These are phyloP conservation scores for Leptodactylus fuscus DNA, from an alignment of 2,113 vertebrate genomes.

Conservation along the genomic window DNA sequence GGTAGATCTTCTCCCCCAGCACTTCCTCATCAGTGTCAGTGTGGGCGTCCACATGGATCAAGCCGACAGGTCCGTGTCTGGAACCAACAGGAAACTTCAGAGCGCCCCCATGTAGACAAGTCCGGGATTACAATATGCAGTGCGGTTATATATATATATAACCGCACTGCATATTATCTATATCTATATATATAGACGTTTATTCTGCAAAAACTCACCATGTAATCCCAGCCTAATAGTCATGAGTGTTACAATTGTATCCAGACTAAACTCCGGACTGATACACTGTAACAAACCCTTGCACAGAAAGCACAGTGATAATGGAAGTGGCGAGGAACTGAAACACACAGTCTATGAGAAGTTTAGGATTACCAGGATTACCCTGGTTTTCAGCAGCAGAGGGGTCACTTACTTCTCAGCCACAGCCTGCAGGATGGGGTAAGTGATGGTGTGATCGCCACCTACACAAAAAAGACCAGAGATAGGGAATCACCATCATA, in stretches of 20 bases:
- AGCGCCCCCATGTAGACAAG: too few species aligned
- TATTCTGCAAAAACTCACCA: too few species aligned
- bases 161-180: too few species aligned
- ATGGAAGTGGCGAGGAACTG: not conserved
- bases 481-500: not conserved
- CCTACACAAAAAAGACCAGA: slow-evolving; percentile 71
- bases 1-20: slow-evolving; percentile 87
- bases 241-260: not conserved
- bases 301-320: not conserved
- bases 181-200: too few species aligned
- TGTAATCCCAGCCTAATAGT: too few species aligned
- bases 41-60: slow-evolving; percentile 93
- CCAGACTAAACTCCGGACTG: not conserved
- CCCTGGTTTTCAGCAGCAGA: not conserved
- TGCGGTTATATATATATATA: too few species aligned
- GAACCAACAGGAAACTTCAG: accelerated
- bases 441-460: slow-evolving; percentile 92
- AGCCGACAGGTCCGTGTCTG: slow-evolving; percentile 88
- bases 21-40: slow-evolving; percentile 79
- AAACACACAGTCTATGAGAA: too few species aligned
- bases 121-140: too few species aligned
- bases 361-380: too few species aligned
- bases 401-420: slow-evolving; percentile 82
- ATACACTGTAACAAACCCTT: not conserved
- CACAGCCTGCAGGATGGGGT: slow-evolving; percentile 91